Conservation (phyloP, 2,797 vertebrate genomes). For the Chiroxiphia lanceolata region DNA sequence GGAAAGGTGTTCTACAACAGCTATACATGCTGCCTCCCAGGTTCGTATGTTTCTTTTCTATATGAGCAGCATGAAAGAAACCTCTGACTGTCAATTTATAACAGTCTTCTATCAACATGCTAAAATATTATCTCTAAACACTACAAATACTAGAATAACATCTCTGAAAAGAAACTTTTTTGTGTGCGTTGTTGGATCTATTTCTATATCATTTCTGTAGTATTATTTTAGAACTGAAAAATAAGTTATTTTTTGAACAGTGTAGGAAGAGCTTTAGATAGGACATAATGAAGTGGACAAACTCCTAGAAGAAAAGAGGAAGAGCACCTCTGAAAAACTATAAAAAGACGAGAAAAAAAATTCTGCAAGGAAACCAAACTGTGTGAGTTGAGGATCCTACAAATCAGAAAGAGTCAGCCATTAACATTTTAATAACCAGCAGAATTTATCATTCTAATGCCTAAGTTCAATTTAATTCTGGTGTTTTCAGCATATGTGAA, state of each 20-base stretch:
- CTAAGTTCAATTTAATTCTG: background rate
- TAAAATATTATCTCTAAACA: background rate
- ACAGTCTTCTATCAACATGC: background rate
- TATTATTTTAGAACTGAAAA: background rate
- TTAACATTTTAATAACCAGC: background rate
- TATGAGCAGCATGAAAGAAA: background rate
- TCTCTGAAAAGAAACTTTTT: background rate
- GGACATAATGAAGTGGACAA: background rate
- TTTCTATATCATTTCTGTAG: background rate
- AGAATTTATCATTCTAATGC: background rate
- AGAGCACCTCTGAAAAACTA: constrained; percentile 18
- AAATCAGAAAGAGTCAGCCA: background rate
- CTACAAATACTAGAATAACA: background rate
- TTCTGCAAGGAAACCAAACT: constrained; percentile 51
- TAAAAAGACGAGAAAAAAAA: constrained; percentile 48
- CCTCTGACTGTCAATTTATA: background rate
- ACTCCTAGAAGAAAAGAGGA: background rate
- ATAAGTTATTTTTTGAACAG: constrained; percentile 25
- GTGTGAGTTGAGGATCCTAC: background rate
- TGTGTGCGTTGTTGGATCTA: background rate
- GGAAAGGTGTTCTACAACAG: background rate
- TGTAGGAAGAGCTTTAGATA: constrained; percentile 30
- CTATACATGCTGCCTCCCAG: background rate
- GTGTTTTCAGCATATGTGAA: background rate
- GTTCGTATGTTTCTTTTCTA: background rate